These are phyloP conservation scores for Drosophila buzzatii DNA, from an alignment of 2,888 invertebrate species.

Conservation along the genomic window DNA sequence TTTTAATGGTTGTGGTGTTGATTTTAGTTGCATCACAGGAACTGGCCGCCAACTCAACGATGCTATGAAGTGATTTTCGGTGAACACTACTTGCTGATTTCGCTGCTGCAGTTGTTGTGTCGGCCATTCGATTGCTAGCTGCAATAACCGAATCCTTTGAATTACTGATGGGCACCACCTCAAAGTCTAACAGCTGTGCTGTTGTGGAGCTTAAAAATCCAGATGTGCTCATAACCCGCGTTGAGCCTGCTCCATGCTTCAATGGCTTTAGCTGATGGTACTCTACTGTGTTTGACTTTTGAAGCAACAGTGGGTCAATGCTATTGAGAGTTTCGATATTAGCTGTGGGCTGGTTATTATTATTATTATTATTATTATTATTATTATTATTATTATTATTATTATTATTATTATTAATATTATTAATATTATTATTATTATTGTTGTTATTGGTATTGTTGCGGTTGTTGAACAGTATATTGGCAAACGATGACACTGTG, in stretches of 20 bases:
- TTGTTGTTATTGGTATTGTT: neutral
- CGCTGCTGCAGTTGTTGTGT: conserved; percentile 40
- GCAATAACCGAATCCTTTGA: conserved; percentile 31
- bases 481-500: conserved; percentile 69
- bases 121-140: conserved; percentile 35
- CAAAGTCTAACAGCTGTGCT: conserved; percentile 65
- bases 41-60: conserved; percentile 73
- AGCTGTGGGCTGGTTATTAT: conserved; percentile 10
- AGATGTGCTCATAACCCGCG: conserved; percentile 42
- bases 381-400: neutral
- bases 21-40: conserved; percentile 58
- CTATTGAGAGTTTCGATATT: conserved; percentile 25
- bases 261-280: conserved; percentile 72
- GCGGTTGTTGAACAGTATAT: conserved; percentile 60
- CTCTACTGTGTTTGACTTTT: conserved; percentile 45
- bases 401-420: neutral
- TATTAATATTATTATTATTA: neutral
- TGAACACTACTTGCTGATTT: conserved; percentile 43
- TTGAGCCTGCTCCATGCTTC: conserved; percentile 21
- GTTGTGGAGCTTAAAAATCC: conserved; percentile 60
- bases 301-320: conserved; percentile 38
- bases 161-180: conserved; percentile 45
- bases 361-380: neutral
- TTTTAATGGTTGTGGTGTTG: conserved; percentile 25
- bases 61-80: conserved; percentile 70